Conservation (phyloP, 2,797 vertebrate species). For the Chelon labrosus region DNA sequence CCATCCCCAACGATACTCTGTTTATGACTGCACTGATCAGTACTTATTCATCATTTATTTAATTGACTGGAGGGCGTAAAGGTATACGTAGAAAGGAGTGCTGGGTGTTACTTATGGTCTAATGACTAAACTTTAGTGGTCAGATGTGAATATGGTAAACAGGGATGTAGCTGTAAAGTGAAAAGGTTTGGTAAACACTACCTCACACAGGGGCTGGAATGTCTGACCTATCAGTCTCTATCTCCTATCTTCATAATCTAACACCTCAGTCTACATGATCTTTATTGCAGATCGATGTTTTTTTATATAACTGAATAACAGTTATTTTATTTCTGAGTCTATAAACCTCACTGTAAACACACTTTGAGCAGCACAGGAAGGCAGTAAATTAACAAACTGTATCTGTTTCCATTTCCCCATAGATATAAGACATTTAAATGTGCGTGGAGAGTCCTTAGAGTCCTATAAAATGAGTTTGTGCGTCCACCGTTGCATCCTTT, state of each 20-base stretch:
- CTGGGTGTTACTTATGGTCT: neutral
- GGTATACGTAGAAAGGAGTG: neutral
- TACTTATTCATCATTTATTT: neutral
- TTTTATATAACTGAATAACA: neutral
- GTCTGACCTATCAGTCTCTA: neutral
- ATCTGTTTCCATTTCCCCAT: neutral
- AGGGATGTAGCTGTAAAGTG: neutral
- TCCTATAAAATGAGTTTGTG: too few species aligned
- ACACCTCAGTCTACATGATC: neutral
- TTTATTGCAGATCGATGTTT: neutral
- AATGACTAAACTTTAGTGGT: neutral
- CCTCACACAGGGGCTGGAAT: neutral
- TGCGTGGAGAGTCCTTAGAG: too few species aligned
- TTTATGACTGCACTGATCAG: neutral
- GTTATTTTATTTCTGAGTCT: neutral
- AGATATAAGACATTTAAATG: neutral
- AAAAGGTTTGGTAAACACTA: neutral
- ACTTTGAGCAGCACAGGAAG: neutral
- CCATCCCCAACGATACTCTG: neutral
- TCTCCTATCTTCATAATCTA: neutral
- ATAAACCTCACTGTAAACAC: neutral
- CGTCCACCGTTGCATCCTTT: neutral
- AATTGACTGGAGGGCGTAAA: neutral
- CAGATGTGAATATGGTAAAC: neutral
- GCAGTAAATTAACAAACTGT: neutral